Percentiles rank a stretch among this genome's conserved stretches.
Evolutionary conservation across 2,113 vertebrate genomes (phyloP).

Genomic region (Brachypodius melanocephalos): DNA sequence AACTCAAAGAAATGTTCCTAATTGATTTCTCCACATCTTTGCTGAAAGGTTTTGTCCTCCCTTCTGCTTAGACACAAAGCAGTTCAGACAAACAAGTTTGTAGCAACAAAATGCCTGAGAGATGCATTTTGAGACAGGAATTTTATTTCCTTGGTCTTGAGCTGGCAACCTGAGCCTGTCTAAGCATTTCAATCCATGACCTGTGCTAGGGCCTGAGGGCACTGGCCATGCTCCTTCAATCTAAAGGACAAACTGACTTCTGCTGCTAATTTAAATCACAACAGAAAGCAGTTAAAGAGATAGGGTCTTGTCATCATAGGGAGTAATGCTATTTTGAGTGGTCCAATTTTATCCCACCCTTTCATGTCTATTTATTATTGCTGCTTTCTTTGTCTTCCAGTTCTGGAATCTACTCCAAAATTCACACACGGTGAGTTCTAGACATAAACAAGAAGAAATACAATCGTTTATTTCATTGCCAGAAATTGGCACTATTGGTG

Average conservation of each 20-base stretch:
- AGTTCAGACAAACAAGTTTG: neutral
- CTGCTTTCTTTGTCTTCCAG: neutral
- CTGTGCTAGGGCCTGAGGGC: neutral
- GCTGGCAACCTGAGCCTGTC: neutral
- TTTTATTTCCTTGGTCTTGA: neutral
- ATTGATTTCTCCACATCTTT: neutral
- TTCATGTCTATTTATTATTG: neutral
- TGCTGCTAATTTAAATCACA: neutral
- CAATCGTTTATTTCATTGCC: neutral
- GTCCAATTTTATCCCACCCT: neutral
- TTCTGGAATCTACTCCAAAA: neutral
- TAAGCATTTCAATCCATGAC: neutral
- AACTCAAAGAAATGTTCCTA: neutral
- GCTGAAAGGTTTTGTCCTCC: neutral
- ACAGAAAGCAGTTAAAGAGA: neutral
- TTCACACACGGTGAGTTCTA: neutral
- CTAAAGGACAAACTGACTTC: neutral
- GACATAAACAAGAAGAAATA: neutral
- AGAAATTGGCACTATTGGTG: neutral
- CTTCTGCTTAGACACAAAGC: neutral
- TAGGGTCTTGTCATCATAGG: neutral
- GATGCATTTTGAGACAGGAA: neutral
- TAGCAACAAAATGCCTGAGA: neutral
- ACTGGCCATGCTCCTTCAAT: neutral
- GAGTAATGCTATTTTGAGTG: neutral